Evolutionary conservation across 2,113 vertebrate species (phyloP).

Genomic region (Chrysochloris asiatica): DNA sequence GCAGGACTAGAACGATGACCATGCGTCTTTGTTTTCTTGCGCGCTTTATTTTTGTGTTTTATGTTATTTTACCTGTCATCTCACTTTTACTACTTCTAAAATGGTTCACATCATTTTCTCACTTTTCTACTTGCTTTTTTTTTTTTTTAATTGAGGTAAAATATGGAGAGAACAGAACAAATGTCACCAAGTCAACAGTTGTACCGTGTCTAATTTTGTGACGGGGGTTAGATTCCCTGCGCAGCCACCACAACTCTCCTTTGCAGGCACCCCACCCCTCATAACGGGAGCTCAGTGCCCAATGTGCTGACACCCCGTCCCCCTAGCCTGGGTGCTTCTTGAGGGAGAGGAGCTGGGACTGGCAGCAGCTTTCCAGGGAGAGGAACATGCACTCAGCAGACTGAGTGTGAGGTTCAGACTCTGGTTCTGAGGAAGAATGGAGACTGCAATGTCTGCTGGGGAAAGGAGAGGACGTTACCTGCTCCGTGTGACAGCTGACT

Average conservation of each 20-base stretch:
- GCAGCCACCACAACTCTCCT: background rate
- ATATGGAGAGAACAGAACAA: background rate
- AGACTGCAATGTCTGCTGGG: background rate
- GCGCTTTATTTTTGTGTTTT: background rate
- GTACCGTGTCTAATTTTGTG: background rate
- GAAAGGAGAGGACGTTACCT: background rate
- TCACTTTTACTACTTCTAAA: background rate
- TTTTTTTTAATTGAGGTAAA: no score
- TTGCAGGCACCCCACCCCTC: background rate
- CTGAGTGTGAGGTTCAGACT: fast-evolving
- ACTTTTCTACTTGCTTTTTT: background rate
- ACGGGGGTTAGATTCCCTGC: background rate
- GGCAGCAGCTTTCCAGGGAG: background rate
- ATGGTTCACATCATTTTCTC: background rate
- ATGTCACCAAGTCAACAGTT: background rate
- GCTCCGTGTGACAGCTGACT: fast-evolving
- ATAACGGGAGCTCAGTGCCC: background rate
- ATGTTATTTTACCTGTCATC: background rate
- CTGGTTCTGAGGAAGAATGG: background rate
- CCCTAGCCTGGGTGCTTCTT: no score
- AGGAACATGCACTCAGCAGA: background rate
- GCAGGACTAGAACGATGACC: no score
- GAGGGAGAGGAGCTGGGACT: background rate
- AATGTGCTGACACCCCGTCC: no score
- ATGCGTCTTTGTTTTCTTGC: no score